A percentile compares a stretch with the other conserved stretches of the same genome.
phyloP scores from a whole-genome alignment of 2,797 vertebrate species.

The Acanthurus leucopareius region DNA sequence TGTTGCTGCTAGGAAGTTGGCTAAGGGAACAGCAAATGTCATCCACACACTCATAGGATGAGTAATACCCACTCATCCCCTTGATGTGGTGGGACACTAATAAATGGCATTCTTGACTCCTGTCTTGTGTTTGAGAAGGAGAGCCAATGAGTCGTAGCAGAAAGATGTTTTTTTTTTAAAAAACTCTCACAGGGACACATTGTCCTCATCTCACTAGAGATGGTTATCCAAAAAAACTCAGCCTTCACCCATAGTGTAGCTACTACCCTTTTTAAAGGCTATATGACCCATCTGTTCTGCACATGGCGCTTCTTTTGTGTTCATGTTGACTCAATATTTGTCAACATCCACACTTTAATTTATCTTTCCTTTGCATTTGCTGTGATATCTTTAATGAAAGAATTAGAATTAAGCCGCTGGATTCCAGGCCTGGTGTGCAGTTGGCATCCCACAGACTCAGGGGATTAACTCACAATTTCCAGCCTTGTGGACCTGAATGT shows the following conservation, averaged over 20 bases:
- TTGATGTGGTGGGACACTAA: slow-evolving; percentile 81
- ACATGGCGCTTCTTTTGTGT: neutral
- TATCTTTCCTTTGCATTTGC: slow-evolving; percentile 9
- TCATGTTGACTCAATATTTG: slow-evolving; percentile 3
- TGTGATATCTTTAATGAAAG: slow-evolving; percentile 10
- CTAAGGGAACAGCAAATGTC: slow-evolving; percentile 59
- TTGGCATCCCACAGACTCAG: slow-evolving; percentile 38
- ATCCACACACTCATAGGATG: slow-evolving; percentile 68
- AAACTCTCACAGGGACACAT: slow-evolving; percentile 51
- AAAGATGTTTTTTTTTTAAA: too few species aligned
- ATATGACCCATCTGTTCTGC: slow-evolving; percentile 14
- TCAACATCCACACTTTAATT: slow-evolving; percentile 16
- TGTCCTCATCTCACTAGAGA: slow-evolving; percentile 60
- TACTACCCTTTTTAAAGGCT: slow-evolving; percentile 11
- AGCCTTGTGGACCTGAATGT: slow-evolving; percentile 32
- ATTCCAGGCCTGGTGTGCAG: slow-evolving; percentile 28
- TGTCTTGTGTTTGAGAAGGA: slow-evolving; percentile 59
- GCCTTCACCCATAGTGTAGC: slow-evolving; percentile 11
- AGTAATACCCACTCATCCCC: slow-evolving; percentile 73
- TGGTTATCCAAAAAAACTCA: slow-evolving; percentile 50
- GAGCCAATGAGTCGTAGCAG: slow-evolving; percentile 65
- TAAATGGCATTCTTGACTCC: slow-evolving; percentile 72
- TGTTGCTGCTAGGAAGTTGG: slow-evolving; percentile 57
- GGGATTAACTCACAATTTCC: slow-evolving; percentile 59
- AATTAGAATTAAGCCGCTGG: slow-evolving; percentile 27